These are phyloP conservation scores for Hipparchia sbordonii DNA, from an alignment of 2,888 invertebrate genomes.

Conservation along the genomic window DNA sequence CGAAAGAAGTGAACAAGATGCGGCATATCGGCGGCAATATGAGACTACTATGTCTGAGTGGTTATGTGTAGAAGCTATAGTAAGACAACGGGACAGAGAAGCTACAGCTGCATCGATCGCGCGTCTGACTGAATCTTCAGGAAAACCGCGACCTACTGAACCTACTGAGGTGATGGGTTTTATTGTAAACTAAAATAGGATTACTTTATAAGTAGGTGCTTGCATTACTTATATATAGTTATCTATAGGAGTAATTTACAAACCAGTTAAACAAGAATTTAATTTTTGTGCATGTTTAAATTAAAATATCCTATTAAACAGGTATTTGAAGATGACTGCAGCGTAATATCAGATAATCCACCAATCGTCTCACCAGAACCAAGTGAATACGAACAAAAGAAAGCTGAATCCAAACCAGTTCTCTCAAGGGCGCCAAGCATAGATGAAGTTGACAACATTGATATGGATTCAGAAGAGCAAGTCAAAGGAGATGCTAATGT, in stretches of 20 bases:
- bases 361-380: constrained; percentile 78
- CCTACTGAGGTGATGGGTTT: constrained; percentile 38
- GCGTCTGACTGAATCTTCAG: constrained; percentile 88
- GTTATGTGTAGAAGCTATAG: constrained; percentile 97
- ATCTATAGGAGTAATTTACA: not conserved
- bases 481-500: constrained; percentile 62
- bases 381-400: constrained; percentile 73
- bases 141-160: constrained; percentile 73
- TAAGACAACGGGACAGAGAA: constrained; percentile 91
- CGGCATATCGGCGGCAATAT: constrained; percentile 88
- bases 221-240: not conserved
- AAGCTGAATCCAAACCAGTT: constrained; percentile 62
- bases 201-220: not conserved
- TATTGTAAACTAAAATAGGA: not conserved
- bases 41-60: constrained; percentile 97
- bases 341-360: constrained; percentile 81
- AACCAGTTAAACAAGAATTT: not conserved
- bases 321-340: constrained; percentile 84
- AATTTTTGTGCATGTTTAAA: not conserved
- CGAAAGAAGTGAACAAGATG: constrained; percentile 86
- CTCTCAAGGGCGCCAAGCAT: constrained; percentile 76
- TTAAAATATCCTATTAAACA: constrained; percentile 42
- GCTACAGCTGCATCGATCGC: constrained; percentile 93
- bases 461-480: constrained; percentile 68
- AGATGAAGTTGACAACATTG: constrained; percentile 76